Evolutionary conservation across 1,140 invertebrate species (phyloP), one percentile per base, ranked within the genome.

Genomic region (Lordiphosa mommai): DNA sequence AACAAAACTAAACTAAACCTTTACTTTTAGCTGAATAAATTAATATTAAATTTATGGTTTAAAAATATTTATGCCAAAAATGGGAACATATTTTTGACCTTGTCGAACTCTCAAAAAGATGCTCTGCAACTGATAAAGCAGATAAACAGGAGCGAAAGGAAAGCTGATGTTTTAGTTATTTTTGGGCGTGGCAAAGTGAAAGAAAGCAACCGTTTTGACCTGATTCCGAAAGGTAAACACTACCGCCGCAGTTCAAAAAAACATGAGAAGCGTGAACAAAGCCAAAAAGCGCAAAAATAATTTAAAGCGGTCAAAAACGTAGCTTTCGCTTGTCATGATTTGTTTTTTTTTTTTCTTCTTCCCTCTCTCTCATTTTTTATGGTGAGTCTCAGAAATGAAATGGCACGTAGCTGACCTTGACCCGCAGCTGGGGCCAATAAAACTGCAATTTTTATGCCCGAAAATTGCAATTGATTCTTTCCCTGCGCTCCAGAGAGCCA

Each of bases 131-230:
- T n/a, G n/a, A 7, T 4, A 27, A 27, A 27, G 23, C 4, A 7
- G 6, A 27, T n/a, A 27, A 6, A 27, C 23, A 27, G 23, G 23
- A 27, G 23, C 20, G 3, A 23, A 23, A 27, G 23, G 23, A 27
- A 27, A 27, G 23, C 23, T 27, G 4, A 27, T 27, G 23, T 40
- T 50, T 6, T 37, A 9, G 33, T 17, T 38, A 30, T 56, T 40
- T 37, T 16, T 55, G 59, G 71, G 61, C 53, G 79, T 64, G 72
- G 61, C 61, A 59, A 36, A 61, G 58, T 40, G 63, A 82, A 84
- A 82, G 77, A 84, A 84, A 82, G 71, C 72, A 77, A 84, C 77
- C 60, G 79, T 82, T 84, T 72, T 84, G 77, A 82, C 77, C 77
- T 82, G 72, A 82, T 82, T 82, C 52, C 48, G 20, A 60, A 69